These are phyloP conservation scores for Chloroclysta siterata DNA, from an alignment of 2,888 invertebrate genomes.

Conservation along the genomic window DNA sequence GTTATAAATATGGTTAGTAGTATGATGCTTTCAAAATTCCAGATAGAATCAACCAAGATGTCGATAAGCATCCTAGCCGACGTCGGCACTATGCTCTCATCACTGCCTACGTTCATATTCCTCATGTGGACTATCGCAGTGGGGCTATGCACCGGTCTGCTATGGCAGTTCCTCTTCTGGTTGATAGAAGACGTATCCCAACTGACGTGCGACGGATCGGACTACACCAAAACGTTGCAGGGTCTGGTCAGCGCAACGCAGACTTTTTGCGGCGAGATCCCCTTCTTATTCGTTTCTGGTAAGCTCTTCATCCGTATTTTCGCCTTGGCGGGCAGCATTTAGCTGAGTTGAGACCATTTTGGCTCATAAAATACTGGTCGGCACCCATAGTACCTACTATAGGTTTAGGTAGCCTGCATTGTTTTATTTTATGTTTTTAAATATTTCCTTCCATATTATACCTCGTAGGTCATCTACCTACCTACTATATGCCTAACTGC, in stretches of 20 bases:
- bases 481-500: too few relatives aligned
- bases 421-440: too few relatives aligned
- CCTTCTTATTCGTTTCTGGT: conserved; percentile 94
- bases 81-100: conserved; percentile 87
- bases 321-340: too few relatives aligned
- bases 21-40: conserved; percentile 44
- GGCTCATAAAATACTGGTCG: too few relatives aligned
- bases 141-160: conserved; percentile 92
- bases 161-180: conserved; percentile 96
- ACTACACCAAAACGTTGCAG: conserved; percentile 89
- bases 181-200: conserved; percentile 90
- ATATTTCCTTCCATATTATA: too few relatives aligned
- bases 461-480: too few relatives aligned
- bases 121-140: conserved; percentile 92
- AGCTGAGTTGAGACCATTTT: too few relatives aligned
- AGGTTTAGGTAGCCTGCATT: too few relatives aligned
- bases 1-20: too few relatives aligned
- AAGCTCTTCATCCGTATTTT: conserved; percentile 38
- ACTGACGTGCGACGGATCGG: conserved; percentile 68
- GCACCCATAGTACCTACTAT: too few relatives aligned
- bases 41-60: conserved; percentile 87
- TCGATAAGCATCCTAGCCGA: conserved; percentile 89
- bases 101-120: conserved; percentile 89
- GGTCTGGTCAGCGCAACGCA: conserved; percentile 91
- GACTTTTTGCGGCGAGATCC: conserved; percentile 93